Evolutionary conservation across 2,113 vertebrate species (phyloP).

Genomic region (Danionella cerebrum): DNA sequence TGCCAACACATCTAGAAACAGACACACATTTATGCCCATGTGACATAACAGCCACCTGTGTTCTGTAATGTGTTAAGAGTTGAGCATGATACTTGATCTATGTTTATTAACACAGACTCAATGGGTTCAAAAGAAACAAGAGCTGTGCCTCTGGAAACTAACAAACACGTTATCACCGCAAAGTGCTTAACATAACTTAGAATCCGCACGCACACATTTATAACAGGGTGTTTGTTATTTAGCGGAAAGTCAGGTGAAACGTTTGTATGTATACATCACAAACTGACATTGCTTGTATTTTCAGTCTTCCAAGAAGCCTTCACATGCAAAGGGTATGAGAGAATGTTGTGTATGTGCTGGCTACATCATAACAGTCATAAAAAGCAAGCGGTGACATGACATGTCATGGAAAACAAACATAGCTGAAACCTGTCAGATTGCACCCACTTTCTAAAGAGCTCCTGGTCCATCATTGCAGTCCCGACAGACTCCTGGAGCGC

Average conservation of each 20-base stretch:
- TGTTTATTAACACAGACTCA: background rate
- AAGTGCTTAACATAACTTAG: background rate
- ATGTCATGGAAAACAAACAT: background rate
- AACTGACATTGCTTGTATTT: background rate
- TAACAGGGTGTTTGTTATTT: conserved; percentile 10
- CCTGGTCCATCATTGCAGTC: conserved; percentile 71
- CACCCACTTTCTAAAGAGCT: conserved; percentile 74
- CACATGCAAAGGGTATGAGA: background rate
- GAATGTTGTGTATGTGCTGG: too few relatives aligned
- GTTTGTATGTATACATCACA: background rate
- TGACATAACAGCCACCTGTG: background rate
- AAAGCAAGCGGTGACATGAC: background rate
- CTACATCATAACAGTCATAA: background rate
- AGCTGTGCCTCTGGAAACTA: background rate
- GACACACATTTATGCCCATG: background rate
- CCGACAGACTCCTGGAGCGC: conserved; percentile 60
- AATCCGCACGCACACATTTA: background rate
- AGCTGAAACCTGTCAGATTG: background rate
- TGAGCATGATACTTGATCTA: background rate
- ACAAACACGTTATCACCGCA: background rate
- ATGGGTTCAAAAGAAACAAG: background rate
- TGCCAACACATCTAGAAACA: conserved; percentile 68
- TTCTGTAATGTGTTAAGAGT: background rate
- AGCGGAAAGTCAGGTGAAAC: background rate
- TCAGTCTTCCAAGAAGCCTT: background rate